Evolutionary conservation across 2,113 vertebrate genomes (phyloP).

Genomic region (Callipepla californica): DNA sequence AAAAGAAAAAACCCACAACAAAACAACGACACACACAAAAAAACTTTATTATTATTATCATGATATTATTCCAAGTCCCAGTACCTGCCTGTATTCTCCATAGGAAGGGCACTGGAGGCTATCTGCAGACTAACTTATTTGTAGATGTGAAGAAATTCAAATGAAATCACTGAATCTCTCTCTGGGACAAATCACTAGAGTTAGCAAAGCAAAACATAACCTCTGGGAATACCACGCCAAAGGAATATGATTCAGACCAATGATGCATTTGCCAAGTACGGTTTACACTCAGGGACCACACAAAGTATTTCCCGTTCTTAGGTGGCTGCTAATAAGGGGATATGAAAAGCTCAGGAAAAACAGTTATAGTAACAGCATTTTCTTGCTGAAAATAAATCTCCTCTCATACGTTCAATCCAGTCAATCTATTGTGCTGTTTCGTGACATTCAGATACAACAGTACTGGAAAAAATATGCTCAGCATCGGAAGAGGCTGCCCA

Average conservation of each 20-base stretch:
- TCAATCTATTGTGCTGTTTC: fast-evolving
- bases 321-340: background rate
- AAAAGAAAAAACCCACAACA: constrained; percentile 5
- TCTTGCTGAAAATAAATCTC: background rate
- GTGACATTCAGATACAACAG: background rate
- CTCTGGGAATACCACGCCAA: background rate
- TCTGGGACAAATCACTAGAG: background rate
- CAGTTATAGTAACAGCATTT: background rate
- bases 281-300: background rate
- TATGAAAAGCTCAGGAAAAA: background rate
- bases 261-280: background rate
- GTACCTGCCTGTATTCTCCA: constrained; percentile 46
- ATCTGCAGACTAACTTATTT: constrained; percentile 36
- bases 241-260: background rate
- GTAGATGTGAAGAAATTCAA: constrained; percentile 9
- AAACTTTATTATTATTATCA: constrained; percentile 29
- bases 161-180: background rate
- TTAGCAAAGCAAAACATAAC: background rate
- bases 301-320: background rate
- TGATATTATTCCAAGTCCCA: constrained; percentile 54
- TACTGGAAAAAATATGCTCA: background rate
- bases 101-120: background rate
- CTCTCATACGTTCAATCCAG: background rate
- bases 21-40: constrained; percentile 1
- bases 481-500: background rate